Conservation (phyloP, 2,797 vertebrate species). For the Crotalus adamanteus region DNA sequence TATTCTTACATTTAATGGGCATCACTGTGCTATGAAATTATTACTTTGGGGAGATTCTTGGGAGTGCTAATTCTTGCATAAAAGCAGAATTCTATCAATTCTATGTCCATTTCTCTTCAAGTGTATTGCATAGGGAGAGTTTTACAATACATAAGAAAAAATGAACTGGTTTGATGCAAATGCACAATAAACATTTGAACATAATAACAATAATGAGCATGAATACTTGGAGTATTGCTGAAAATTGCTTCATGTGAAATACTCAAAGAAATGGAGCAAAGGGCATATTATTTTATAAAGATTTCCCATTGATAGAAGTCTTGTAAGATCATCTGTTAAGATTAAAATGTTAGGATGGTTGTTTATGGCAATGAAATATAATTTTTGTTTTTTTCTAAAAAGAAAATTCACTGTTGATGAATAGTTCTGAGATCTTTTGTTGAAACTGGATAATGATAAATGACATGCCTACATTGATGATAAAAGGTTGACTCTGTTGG, state of each 20-base stretch:
- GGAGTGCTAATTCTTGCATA: neutral
- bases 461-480: neutral
- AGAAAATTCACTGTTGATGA: neutral
- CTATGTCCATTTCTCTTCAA: neutral
- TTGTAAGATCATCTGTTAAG: neutral
- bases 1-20: neutral
- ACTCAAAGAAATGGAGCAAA: slow-evolving; percentile 18
- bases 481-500: neutral
- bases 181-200: neutral
- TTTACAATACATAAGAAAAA: neutral
- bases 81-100: neutral
- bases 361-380: neutral
- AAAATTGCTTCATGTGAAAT: slow-evolving; percentile 8
- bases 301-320: slow-evolving; percentile 18
- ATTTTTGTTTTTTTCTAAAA: neutral
- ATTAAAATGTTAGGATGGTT: neutral
- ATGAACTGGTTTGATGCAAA: neutral
- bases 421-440: neutral
- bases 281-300: neutral
- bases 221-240: neutral
- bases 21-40: neutral
- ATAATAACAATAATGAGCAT: neutral
- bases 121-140: neutral
- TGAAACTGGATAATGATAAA: slow-evolving; percentile 1
- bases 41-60: neutral